Conservation (phyloP, 1,140 invertebrate genomes). For the Brachionus asplanchnoidis region DNA sequence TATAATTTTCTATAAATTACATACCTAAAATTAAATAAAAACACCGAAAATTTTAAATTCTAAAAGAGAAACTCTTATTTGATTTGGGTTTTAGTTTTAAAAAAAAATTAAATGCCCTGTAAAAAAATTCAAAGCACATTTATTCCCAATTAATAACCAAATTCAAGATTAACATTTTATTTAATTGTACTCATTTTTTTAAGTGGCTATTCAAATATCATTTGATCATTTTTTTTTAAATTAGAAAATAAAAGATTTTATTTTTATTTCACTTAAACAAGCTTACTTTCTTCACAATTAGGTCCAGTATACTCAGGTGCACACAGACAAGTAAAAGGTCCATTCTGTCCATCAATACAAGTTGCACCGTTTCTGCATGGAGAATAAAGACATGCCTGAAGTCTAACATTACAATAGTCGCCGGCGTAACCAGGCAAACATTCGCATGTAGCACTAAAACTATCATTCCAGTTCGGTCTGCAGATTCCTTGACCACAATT, state of each 20-base stretch:
- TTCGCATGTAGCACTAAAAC: conserved; percentile 11
- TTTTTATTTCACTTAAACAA: neutral
- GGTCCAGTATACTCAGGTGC: neutral
- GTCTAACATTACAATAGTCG: conserved; percentile 85
- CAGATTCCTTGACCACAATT: neutral
- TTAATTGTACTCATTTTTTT: no score
- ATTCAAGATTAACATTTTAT: no score
- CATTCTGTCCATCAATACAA: neutral
- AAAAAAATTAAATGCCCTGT: no score
- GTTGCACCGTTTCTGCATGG: conserved; percentile 35
- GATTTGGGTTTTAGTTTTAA: no score
- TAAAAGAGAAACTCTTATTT: no score
- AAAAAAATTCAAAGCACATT: no score
- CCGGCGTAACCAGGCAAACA: conserved; percentile 78
- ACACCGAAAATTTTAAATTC: no score
- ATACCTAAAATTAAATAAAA: no score
- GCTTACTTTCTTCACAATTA: conserved; percentile 55
- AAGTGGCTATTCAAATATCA: no score
- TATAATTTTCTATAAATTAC: no score
- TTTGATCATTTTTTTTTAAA: no score
- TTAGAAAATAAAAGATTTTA: neutral
- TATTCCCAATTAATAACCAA: no score
- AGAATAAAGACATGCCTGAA: conserved; percentile 44
- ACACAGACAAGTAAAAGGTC: neutral
- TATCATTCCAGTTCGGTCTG: neutral